phyloP scores from a whole-genome alignment of 2,888 invertebrate species.

The Andrena haemorrhoa region DNA sequence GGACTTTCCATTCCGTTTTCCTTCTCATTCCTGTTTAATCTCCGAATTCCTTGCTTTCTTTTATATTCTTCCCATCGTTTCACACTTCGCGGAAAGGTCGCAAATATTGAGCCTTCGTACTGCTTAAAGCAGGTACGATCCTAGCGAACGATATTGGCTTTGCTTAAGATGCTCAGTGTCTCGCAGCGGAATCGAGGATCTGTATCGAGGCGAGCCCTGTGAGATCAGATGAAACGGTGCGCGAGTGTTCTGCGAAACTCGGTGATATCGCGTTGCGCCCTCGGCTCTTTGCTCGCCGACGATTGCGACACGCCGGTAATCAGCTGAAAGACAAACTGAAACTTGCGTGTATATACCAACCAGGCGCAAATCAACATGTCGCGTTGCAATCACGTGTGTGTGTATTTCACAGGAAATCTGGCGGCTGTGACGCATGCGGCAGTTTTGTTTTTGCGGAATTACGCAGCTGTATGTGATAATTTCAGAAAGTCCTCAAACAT shows the following conservation, averaged over 20 bases:
- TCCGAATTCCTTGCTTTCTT: conserved; percentile 12
- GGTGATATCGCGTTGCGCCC: conserved; percentile 48
- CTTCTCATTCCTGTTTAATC: not conserved
- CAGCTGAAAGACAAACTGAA: conserved; percentile 56
- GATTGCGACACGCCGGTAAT: conserved; percentile 50
- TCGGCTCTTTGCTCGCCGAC: conserved; percentile 55
- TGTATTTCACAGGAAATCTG: not conserved
- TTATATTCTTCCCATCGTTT: conserved; percentile 4
- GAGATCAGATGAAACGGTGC: conserved; percentile 42
- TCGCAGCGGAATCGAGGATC: conserved; percentile 14
- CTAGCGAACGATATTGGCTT: not conserved
- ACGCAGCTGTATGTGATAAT: not conserved
- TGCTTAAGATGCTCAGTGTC: not conserved
- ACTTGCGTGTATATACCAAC: not conserved
- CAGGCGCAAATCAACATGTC: not conserved
- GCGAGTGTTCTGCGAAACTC: conserved; percentile 41
- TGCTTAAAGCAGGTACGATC: not conserved
- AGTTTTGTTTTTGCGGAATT: not conserved
- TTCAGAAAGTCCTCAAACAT: not conserved
- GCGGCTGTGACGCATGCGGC: not conserved
- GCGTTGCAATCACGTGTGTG: not conserved
- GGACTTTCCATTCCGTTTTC: not conserved
- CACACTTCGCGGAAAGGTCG: not conserved
- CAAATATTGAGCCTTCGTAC: not conserved
- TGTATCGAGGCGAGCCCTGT: conserved; percentile 40